phyloP scores from a whole-genome alignment of 2,797 vertebrate species.

The Hippoglossus hippoglossus region DNA sequence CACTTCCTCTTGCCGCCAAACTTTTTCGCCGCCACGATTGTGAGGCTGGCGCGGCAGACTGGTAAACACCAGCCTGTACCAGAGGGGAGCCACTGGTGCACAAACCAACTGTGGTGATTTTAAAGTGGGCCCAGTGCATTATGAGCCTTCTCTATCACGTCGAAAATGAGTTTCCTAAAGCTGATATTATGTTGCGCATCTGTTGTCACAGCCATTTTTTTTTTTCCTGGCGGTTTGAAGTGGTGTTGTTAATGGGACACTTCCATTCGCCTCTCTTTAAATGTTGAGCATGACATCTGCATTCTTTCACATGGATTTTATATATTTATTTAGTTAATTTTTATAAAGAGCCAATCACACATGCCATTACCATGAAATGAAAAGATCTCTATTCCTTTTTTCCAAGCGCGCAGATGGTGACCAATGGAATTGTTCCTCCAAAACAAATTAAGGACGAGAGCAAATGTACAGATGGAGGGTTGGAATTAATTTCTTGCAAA shows the following conservation, averaged over 20 bases:
- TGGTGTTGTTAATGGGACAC: slow-evolving; percentile 54
- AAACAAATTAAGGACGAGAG: slow-evolving; percentile 80
- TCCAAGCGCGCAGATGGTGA: slow-evolving; percentile 77
- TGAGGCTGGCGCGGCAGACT: slow-evolving; percentile 44
- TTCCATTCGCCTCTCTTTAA: slow-evolving; percentile 61
- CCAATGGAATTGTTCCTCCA: slow-evolving; percentile 75
- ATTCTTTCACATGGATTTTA: slow-evolving; percentile 39
- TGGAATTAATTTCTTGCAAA: slow-evolving; percentile 85
- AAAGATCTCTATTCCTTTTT: slow-evolving; percentile 49
- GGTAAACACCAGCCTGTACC: slow-evolving; percentile 60
- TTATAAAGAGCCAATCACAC: slow-evolving; percentile 50
- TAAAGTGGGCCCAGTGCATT: slow-evolving; percentile 48
- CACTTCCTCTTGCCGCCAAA: slow-evolving; percentile 48
- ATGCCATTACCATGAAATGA: slow-evolving; percentile 66
- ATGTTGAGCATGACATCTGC: slow-evolving; percentile 72
- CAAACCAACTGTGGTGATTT: slow-evolving; percentile 58
- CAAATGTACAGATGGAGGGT: slow-evolving; percentile 83
- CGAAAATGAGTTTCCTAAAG: slow-evolving; percentile 65
- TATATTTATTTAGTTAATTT: slow-evolving; percentile 45
- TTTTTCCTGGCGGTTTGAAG: slow-evolving; percentile 44
- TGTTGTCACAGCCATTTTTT: slow-evolving; percentile 47
- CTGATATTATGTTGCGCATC: slow-evolving; percentile 70
- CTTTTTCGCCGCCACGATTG: slow-evolving; percentile 48
- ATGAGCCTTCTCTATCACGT: slow-evolving; percentile 52
- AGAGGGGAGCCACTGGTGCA: slow-evolving; percentile 52